Evolutionary conservation across 2,888 invertebrate species (phyloP).

Genomic region (Notodonta ziczac): DNA sequence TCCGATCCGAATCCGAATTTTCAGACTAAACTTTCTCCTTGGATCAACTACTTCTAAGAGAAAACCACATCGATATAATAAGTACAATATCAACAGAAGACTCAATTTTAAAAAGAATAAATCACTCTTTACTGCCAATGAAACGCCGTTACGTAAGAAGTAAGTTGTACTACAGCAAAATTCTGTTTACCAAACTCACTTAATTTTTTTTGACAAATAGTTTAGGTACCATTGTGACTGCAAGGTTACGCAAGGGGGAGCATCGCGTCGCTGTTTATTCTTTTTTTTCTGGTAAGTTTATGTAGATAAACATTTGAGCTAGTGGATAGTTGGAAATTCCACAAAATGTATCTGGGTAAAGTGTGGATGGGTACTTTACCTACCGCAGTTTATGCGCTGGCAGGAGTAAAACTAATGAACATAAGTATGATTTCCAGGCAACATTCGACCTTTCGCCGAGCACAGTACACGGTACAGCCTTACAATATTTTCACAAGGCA

Average conservation of each 20-base stretch:
- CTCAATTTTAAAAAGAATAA: conserved; percentile 47
- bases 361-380: no score
- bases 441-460: neutral
- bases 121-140: conserved; percentile 14
- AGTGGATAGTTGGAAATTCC: no score
- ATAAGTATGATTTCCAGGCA: conserved; percentile 7
- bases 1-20: conserved; percentile 15
- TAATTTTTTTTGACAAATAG: no score
- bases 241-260: no score
- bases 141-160: neutral
- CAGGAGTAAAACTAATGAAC: no score
- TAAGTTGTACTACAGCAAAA: neutral
- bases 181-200: no score
- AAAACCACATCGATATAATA: conserved; percentile 31
- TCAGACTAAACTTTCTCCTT: conserved; percentile 36
- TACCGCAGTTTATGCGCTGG: no score
- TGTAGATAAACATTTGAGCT: no score
- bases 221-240: no score
- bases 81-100: conserved; percentile 40
- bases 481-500: conserved; percentile 7
- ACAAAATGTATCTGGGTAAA: no score
- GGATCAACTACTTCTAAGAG: conserved; percentile 16
- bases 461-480: conserved; percentile 2
- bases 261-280: no score
- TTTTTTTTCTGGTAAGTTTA: neutral